Conservation (phyloP, 1,140 invertebrate species). For the Drosophila elegans region DNA sequence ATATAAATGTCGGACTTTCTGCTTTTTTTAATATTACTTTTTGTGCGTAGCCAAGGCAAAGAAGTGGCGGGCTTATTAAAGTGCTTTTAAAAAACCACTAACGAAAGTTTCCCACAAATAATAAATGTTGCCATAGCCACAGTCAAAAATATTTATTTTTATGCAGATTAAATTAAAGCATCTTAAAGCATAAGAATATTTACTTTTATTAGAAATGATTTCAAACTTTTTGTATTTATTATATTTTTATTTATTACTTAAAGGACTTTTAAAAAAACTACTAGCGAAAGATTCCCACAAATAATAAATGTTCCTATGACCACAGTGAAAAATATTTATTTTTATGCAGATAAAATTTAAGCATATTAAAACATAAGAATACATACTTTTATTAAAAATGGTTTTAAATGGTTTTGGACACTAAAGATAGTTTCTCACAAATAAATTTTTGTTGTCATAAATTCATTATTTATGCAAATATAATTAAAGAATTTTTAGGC, state of each 20-base stretch:
- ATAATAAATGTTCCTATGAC: constrained; percentile 3
- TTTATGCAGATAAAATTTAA: not conserved
- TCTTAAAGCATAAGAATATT: not conserved
- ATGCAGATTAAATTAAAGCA: not conserved
- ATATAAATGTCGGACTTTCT: constrained; percentile 28
- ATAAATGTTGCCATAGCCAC: constrained; percentile 3
- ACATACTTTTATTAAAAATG: not conserved
- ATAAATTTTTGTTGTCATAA: not conserved
- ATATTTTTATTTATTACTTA: not conserved
- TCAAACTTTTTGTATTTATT: not conserved
- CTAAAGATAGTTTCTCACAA: too few relatives aligned
- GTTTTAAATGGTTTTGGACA: too few relatives aligned
- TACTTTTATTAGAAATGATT: not conserved
- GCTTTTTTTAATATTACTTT: constrained; percentile 39
- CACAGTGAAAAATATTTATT: constrained; percentile 5
- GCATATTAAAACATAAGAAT: not conserved
- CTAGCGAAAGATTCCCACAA: constrained; percentile 5
- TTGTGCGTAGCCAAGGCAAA: constrained; percentile 6
- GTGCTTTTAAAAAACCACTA: constrained; percentile 5
- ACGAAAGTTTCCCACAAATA: constrained; percentile 12
- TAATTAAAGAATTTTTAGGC: not conserved
- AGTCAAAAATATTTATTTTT: not conserved
- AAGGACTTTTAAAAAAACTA: constrained; percentile 10
- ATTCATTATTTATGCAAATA: not conserved
- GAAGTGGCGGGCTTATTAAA: constrained; percentile 10